A percentile compares a stretch with the other conserved stretches of the same genome.
Conservation (phyloP, 2,888 invertebrate species). For the Eudasyphora cyanicolor region DNA sequence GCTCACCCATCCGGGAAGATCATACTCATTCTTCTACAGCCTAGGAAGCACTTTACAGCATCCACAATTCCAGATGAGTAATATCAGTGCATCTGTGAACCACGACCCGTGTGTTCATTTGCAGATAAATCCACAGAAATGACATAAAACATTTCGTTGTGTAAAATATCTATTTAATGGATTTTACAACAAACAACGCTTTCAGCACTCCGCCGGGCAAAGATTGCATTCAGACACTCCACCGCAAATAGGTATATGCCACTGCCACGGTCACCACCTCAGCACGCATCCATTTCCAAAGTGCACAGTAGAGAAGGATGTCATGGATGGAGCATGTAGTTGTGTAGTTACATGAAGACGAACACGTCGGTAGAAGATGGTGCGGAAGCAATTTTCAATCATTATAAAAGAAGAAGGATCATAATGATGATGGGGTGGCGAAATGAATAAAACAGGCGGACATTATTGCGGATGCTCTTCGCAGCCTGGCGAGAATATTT, state of each 20-base stretch:
- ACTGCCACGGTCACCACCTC: neutral
- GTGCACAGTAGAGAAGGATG: neutral
- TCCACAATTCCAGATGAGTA: neutral
- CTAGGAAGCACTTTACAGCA: slow-evolving; percentile 32
- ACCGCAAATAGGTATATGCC: slow-evolving; percentile 6
- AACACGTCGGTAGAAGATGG: slow-evolving; percentile 12
- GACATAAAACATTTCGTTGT: slow-evolving; percentile 48
- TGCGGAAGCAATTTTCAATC: slow-evolving; percentile 46
- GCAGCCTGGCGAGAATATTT: slow-evolving; percentile 31
- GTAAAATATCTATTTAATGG: slow-evolving; percentile 52
- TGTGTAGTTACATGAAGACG: neutral
- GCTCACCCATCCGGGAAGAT: neutral
- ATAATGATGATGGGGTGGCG: slow-evolving; percentile 51
- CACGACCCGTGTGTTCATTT: neutral
- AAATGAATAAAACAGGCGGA: slow-evolving; percentile 38
- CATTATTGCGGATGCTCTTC: slow-evolving; percentile 9
- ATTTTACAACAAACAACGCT: slow-evolving; percentile 49
- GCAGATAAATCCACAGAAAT: slow-evolving; percentile 20
- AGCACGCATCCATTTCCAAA: neutral
- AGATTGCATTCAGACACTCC: neutral
- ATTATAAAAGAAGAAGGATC: slow-evolving; percentile 43
- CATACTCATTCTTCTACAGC: neutral
- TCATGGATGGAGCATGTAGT: neutral
- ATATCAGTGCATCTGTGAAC: neutral
- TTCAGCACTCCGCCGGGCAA: slow-evolving; percentile 36